A percentile compares a stretch with the other conserved stretches of the same genome.
phyloP scores from a whole-genome alignment of 1,140 invertebrate species.

The Caerostris extrusa region DNA sequence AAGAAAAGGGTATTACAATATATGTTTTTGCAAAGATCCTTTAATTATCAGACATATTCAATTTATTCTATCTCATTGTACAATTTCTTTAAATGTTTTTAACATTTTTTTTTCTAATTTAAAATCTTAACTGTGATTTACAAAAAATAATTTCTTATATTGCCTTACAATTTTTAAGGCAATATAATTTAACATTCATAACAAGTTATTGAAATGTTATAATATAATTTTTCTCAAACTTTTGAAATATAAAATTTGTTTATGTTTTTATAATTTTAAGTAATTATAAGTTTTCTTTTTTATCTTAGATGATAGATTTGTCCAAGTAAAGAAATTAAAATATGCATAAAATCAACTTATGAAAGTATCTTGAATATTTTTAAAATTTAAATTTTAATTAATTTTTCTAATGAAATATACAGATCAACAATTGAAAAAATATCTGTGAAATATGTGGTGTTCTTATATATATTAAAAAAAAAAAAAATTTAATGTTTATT shows the following conservation, averaged over 20 bases:
- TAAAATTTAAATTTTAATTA: background rate
- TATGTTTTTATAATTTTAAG: too few relatives aligned
- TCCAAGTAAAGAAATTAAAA: conserved; percentile 94
- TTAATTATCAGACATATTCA: too few relatives aligned
- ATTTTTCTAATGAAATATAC: too few relatives aligned
- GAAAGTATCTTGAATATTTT: conserved; percentile 82
- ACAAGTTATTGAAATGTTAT: background rate
- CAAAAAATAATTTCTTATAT: background rate
- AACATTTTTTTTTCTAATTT: background rate
- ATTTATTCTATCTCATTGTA: too few relatives aligned
- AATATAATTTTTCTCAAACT: background rate
- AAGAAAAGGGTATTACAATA: too few relatives aligned
- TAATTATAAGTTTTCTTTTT: conserved; percentile 75
- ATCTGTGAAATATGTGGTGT: too few relatives aligned
- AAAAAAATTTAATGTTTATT: too few relatives aligned
- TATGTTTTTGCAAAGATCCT: too few relatives aligned
- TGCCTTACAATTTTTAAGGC: background rate
- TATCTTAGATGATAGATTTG: conserved; percentile 90
- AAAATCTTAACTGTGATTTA: background rate
- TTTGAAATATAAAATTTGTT: background rate
- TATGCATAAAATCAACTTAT: conserved; percentile 90
- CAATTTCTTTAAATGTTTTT: background rate
- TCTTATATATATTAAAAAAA: too few relatives aligned
- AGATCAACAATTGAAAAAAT: too few relatives aligned
- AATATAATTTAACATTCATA: background rate